Base-by-base conservation (phyloP, 2,797 vertebrate genomes). In the Nannoperca obscura region DNA sequence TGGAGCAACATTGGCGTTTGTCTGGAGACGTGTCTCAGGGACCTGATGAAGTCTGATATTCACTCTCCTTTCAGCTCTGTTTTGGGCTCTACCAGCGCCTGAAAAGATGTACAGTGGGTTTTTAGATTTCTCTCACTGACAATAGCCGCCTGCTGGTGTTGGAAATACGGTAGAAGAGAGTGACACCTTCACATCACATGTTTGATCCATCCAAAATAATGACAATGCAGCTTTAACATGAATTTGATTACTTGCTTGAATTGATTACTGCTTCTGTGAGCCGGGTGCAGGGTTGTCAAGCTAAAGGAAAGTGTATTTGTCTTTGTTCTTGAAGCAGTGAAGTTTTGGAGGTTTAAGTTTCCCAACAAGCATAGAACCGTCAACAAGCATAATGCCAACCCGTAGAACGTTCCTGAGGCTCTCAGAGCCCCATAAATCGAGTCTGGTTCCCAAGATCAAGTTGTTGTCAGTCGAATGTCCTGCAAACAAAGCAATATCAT, bases 401-500 rank as follows among this genome's bases (percentile, higher is more conserved):
- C 19, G 34, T 11, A 6, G 38, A 61, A n/a, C 6, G 30, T 44
- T 59, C 2, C 22, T 38, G 10, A 34, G 7, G 15, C 34, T 30
- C 12, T 46, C n/a, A 7, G 17, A 63, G 14, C 11, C 30, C 11
- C 11, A 36, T n/a, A 3, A 55, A 69, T 54, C 10, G 5, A 54
- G 32, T 20, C 32, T 58, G 38, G 46, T 72, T 72, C 32, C 58
- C 22, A 52, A 20, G 60, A 34, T 58, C 24, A 74, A 11, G 22
- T 32, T 54, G 9, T 15, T 38, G 49, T 71, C 65, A 44, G n/a
- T 47, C 24, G 5, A 47, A 34, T 36, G 32, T 24, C 77, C 44
- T 55, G 20, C 17, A 66, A 74, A 63, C 27, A 61, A 46, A 53
- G 10, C 3, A 64, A 50, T 22, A 50, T 11, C 22, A 54, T 69